Base-by-base conservation (phyloP, 1,140 invertebrate species). In the Dinoponera quadriceps region DNA sequence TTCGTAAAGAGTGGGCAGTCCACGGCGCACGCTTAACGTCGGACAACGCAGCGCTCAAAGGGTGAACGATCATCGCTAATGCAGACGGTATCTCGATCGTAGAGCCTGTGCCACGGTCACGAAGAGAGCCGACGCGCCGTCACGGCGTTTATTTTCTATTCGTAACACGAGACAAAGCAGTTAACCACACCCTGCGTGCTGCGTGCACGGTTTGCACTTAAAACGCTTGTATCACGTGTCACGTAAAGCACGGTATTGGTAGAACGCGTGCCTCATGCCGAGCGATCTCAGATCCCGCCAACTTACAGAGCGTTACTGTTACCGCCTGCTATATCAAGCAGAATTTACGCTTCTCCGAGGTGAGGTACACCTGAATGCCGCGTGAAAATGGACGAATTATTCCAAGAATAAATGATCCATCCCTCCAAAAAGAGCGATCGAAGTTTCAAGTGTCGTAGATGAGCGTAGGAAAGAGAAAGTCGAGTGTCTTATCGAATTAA, bases 181-280 rank as follows among this genome's bases (percentile, higher is more conserved):
- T 88, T 85, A n/a, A 88, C 87, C 87, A 85, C 87, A 85, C 87
- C 87, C 87, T 75, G 69, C 33, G 33, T 44, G 59, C 38, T 75
- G 84, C 86, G 86, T 88, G 83, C 86, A 44, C 87, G 68, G 66
- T 88, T 88, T 88, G 73, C 72, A 73, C 68, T 88, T 75, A 75
- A 80, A 85, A 88, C 83, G 60, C 69, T 85, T 88, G 86, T 88
- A 85, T 88, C 80, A 62, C 87, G 84, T 83, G 87, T 88, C 87
- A 85, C 87, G 87, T 88, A 88, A 82, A 51, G 3, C 20, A n/a
- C 22, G 51, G 78, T 77, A 72, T 88, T 29, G 55, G 27, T 85
- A 88, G n/a, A n/a, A n/a, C 78, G 87, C 86, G 80, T 75, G 69
- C 48, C 38, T 68, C 86, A 62, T 86, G 66, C 49, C 60, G 71